Evolutionary conservation across 1,140 invertebrate genomes (phyloP).

Genomic region (Zaprionus taronus): DNA sequence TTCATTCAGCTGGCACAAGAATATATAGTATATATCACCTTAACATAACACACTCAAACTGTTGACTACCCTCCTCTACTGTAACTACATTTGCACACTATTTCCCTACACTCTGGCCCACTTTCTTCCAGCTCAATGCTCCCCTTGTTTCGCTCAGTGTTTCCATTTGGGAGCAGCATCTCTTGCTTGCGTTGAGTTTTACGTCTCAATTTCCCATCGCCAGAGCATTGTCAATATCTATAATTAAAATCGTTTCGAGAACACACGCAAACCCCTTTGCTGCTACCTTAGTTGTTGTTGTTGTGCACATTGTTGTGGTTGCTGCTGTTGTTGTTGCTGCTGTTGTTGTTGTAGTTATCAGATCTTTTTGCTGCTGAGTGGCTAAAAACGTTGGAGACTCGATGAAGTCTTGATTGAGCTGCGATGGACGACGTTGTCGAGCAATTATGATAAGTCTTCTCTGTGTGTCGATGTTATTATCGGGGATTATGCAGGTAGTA

Average conservation of each 20-base stretch:
- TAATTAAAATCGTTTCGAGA: slow-evolving; percentile 77
- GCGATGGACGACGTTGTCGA: slow-evolving; percentile 49
- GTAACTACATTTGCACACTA: background rate
- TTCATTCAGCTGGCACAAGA: background rate
- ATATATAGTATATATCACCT: background rate
- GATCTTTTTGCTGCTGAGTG: slow-evolving; percentile 52
- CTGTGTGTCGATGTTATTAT: slow-evolving; percentile 50
- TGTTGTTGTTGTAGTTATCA: slow-evolving; percentile 48
- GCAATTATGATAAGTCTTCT: slow-evolving; percentile 56
- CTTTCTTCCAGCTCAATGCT: background rate
- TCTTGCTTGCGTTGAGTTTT: slow-evolving; percentile 17
- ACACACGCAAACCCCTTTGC: slow-evolving; percentile 63
- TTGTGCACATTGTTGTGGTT: too few relatives aligned
- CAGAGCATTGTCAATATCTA: slow-evolving; percentile 68
- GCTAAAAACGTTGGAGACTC: slow-evolving; percentile 53
- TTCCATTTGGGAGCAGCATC: background rate
- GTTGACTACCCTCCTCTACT: too few relatives aligned
- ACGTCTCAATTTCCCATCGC: slow-evolving; percentile 75
- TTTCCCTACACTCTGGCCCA: background rate
- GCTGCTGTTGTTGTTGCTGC: slow-evolving; percentile 13
- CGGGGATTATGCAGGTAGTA: slow-evolving; percentile 60
- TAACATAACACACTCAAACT: background rate
- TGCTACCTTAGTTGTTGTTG: slow-evolving; percentile 14
- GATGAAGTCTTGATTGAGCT: slow-evolving; percentile 81
- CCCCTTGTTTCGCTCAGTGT: background rate